Evolutionary conservation across 2,888 invertebrate species (phyloP).

Genomic region (Nyleta sp.): DNA sequence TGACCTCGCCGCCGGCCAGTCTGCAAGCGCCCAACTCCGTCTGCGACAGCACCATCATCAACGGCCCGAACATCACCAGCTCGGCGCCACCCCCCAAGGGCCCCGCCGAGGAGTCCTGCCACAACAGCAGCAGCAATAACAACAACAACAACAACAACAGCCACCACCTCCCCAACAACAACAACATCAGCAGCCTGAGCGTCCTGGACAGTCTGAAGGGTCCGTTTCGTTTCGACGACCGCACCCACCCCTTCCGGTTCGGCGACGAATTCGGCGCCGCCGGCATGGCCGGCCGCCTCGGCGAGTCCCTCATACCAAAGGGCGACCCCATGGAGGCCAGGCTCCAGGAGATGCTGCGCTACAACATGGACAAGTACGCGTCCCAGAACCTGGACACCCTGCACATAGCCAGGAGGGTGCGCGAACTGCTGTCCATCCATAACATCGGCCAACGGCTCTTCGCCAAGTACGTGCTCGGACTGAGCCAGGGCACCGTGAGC

Average conservation of each 20-base stretch:
- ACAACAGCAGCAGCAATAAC: slow-evolving; percentile 83
- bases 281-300: slow-evolving; percentile 91
- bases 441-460: slow-evolving; percentile 99
- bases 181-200: slow-evolving; percentile 81
- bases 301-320: slow-evolving; percentile 96
- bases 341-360: slow-evolving; percentile 95
- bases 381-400: slow-evolving; percentile 97
- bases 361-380: slow-evolving; percentile 98
- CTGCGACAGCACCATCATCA: slow-evolving; percentile 74
- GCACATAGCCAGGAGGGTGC: slow-evolving; percentile 95
- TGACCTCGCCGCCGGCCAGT: slow-evolving; percentile 30
- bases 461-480: slow-evolving; percentile 98
- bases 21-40: slow-evolving; percentile 76
- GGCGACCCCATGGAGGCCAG: slow-evolving; percentile 97
- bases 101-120: slow-evolving; percentile 82
- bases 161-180: slow-evolving; percentile 82
- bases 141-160: slow-evolving; percentile 83
- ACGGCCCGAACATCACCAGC: slow-evolving; percentile 57
- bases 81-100: slow-evolving; percentile 83
- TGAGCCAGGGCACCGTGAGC: slow-evolving; percentile 98
- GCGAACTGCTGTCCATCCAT: slow-evolving; percentile 97
- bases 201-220: slow-evolving; percentile 84
- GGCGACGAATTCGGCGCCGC: slow-evolving; percentile 93
- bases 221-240: slow-evolving; percentile 92
- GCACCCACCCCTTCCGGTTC: slow-evolving; percentile 91